Percentiles rank a stretch among this genome's conserved stretches.
These are phyloP conservation scores for Micrastur ruficollis DNA, from an alignment of 2,797 vertebrate species.

Conservation along the genomic window DNA sequence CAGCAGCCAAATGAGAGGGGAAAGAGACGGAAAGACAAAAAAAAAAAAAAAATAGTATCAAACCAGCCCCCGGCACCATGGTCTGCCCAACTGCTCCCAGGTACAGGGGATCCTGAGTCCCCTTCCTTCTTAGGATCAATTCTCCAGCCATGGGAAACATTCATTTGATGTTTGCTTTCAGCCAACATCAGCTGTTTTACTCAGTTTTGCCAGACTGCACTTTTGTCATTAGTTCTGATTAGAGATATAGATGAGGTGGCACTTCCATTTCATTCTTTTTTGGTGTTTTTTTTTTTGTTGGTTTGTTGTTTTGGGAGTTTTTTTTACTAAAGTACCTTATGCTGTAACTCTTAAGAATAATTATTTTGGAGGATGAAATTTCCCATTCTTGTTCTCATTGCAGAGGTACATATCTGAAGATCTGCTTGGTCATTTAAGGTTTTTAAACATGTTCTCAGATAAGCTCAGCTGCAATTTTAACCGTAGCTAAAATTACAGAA, in stretches of 20 bases:
- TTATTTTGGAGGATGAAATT: background rate
- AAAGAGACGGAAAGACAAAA: background rate
- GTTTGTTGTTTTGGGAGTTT: background rate
- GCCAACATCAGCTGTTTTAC: background rate
- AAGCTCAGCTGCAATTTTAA: background rate
- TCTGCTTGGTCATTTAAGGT: background rate
- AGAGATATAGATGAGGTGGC: background rate
- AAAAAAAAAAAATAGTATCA: background rate
- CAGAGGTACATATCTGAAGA: background rate
- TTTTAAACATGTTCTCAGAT: background rate
- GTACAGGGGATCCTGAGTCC: background rate
- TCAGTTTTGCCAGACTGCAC: background rate
- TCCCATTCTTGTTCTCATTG: background rate
- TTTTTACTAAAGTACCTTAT: background rate
- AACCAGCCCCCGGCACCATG: accelerated
- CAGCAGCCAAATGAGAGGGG: background rate
- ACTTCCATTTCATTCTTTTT: background rate
- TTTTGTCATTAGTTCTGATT: background rate
- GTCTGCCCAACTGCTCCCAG: background rate
- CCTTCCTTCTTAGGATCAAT: background rate
- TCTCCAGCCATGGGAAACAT: background rate
- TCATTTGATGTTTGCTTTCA: background rate
- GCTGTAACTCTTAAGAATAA: background rate
- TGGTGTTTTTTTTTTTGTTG: background rate
- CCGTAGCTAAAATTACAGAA: background rate